Conservation (phyloP, 1,140 invertebrate species). For the Metopolophium dirhodum region DNA sequence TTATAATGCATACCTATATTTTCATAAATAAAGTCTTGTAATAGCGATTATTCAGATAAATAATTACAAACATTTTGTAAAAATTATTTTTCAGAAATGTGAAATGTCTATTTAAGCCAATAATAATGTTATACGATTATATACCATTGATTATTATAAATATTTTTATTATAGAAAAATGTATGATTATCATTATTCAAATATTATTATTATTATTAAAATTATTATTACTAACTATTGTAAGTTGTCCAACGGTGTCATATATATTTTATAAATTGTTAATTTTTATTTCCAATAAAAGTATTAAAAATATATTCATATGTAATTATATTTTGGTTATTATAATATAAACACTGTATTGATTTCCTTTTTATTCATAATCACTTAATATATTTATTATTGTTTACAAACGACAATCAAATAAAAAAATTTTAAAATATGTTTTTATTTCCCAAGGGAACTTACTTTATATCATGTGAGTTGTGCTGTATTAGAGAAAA, state of each 20-base stretch:
- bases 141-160: slow-evolving; percentile 49
- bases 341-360: neutral
- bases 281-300: slow-evolving; percentile 53
- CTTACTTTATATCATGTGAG: no score
- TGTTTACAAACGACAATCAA: neutral
- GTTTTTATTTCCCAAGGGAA: no score
- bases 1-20: slow-evolving; percentile 1
- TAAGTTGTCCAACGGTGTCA: slow-evolving; percentile 48
- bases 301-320: slow-evolving; percentile 3
- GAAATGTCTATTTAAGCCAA: neutral
- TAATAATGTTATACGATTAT: slow-evolving; percentile 30
- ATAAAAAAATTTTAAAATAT: no score
- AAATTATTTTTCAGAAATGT: neutral
- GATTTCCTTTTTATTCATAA: neutral
- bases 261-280: slow-evolving; percentile 54
- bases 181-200: slow-evolving; percentile 7
- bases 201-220: slow-evolving; percentile 30
- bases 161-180: slow-evolving; percentile 42
- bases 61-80: neutral
- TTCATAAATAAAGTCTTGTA: neutral
- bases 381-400: neutral
- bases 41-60: neutral
- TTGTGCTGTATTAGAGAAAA: neutral
- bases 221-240: slow-evolving; percentile 35
- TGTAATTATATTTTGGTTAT: neutral